phyloP scores from a whole-genome alignment of 2,113 vertebrate species.

The Mesoclemmys tuberculata region DNA sequence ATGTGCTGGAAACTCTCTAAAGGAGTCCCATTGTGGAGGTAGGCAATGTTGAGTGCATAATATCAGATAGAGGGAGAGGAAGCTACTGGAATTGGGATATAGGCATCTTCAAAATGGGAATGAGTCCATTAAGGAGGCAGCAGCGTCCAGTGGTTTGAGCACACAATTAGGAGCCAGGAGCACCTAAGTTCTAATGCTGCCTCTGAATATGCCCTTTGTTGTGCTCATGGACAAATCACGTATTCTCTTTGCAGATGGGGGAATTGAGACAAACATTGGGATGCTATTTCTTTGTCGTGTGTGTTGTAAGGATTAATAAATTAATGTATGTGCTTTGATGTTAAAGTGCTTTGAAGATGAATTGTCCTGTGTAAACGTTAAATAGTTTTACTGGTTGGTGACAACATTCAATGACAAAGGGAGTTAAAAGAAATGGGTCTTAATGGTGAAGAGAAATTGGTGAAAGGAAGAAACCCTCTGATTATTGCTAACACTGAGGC shows the following conservation, averaged over 20 bases:
- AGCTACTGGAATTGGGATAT: constrained; percentile 1
- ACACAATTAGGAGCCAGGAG: not conserved
- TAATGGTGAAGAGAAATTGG: not conserved
- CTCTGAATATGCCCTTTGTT: not conserved
- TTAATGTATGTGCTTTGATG: constrained; percentile 46
- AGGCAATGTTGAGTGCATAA: not conserved
- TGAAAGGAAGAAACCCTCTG: constrained; percentile 25
- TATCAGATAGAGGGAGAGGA: not conserved
- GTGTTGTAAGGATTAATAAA: constrained; percentile 17
- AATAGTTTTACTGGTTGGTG: constrained; percentile 47
- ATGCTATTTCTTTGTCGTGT: not conserved
- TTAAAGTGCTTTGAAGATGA: constrained; percentile 59
- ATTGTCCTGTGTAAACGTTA: not conserved
- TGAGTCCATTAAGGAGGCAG: not conserved
- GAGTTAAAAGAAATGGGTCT: constrained; percentile 31
- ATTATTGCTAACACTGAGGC: not conserved
- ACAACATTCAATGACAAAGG: constrained; percentile 6
- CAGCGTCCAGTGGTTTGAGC: not conserved
- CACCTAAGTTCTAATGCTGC: not conserved
- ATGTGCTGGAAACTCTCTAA: not conserved
- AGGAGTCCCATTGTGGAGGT: constrained; percentile 4
- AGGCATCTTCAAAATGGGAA: rapidly evolving
- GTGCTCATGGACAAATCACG: not conserved
- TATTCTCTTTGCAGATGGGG: not conserved
- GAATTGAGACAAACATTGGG: not conserved